Evolutionary conservation across 1,140 invertebrate species (phyloP).

Genomic region (Cyphomyrmex costatus): DNA sequence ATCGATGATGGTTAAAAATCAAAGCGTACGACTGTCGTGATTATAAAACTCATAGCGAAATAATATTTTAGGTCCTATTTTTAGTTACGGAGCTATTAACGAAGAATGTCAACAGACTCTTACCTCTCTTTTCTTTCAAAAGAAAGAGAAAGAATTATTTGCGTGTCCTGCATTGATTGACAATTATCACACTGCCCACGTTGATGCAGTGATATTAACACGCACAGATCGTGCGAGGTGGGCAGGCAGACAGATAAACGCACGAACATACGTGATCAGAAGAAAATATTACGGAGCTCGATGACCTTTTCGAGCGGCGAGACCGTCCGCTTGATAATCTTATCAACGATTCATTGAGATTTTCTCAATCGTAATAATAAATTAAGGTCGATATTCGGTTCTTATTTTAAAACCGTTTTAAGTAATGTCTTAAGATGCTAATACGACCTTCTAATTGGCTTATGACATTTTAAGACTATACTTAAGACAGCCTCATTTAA

Average conservation of each 20-base stretch:
- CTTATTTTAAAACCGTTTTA: no score
- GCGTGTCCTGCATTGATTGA: conserved; percentile 49
- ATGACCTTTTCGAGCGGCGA: conserved; percentile 31
- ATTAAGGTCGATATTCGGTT: no score
- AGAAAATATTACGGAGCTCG: conserved; percentile 40
- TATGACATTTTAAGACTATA: no score
- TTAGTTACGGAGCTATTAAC: conserved; percentile 38
- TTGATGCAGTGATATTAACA: conserved; percentile 49
- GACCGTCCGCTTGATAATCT: conserved; percentile 46
- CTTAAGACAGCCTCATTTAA: no score
- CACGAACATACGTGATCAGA: conserved; percentile 30
- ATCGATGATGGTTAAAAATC: conserved; percentile 26
- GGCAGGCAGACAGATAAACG: background rate
- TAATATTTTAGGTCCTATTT: conserved; percentile 16
- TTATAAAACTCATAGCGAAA: background rate
- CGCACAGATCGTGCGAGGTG: conserved; percentile 24
- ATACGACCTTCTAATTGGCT: no score
- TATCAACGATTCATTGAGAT: conserved; percentile 43
- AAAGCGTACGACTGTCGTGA: background rate
- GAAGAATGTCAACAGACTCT: background rate
- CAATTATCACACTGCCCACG: conserved; percentile 66
- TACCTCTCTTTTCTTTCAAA: background rate
- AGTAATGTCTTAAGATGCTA: no score
- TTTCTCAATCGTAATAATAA: conserved; percentile 18
- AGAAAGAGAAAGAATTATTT: background rate